Base-by-base conservation (phyloP, 1,140 invertebrate genomes). In the Leptoteleia sp. region DNA sequence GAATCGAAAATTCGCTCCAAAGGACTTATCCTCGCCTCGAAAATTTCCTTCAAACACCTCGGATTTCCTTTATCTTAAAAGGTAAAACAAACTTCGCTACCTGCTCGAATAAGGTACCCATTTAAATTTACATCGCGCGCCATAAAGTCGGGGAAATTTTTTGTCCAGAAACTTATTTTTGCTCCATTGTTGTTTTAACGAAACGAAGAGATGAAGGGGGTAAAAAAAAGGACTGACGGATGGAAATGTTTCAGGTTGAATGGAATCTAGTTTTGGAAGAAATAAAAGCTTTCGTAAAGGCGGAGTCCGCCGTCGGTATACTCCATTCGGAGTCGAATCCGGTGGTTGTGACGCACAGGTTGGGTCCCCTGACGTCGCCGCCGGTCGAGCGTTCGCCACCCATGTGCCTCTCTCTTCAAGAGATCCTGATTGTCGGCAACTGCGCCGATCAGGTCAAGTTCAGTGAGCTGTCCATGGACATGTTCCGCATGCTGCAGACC, bases 401-500 rank as follows among this genome's bases (percentile, higher is more conserved):
- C 83, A 96, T 96, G 95, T 94, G 93, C 83, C 91, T 98, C 54
- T 94, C 93, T 31, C 91, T 99, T 12, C 96, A 98, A 91, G 98
- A 99, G 91, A 97, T 98, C 76, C 91, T 99, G 19, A 97, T 99
- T 73, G 94, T 99, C 47, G 97, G 98, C 33, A 98, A 97, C 85
- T 95, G 95, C 82, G 93, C 94, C 80, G 96, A 98, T 85, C 97
- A 99, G 92, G 96, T 97, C n/a, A 98, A 98, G 89, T 99, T 99
- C 90, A 98, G 96, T 79, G 97, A 99, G 89, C 90, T 99, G 55
- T 98, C 98, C 12, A 94, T 99, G 91, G 98, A 99, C 89, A 99
- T 99, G 97, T 99, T 97, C 86, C 92, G 97, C 78, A 98, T 99
- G 94, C 91, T 99, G 35, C 97, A 99, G 90, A 97, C 96, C 1